Evolutionary conservation across 2,888 invertebrate genomes (phyloP).

Genomic region (Aricia artaxerxes): DNA sequence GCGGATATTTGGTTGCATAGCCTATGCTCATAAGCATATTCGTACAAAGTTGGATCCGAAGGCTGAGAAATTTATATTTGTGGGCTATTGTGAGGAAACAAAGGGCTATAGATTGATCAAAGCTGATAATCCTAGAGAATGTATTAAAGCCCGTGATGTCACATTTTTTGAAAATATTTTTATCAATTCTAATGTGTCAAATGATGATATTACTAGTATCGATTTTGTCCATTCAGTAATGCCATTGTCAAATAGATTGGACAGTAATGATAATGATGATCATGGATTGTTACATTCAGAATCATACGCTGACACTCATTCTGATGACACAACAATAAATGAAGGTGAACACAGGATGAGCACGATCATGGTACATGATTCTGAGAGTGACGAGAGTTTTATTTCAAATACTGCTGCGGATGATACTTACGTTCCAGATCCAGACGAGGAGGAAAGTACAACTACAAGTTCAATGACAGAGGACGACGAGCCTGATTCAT

Average conservation of each 20-base stretch:
- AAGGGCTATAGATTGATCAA: constrained; percentile 38
- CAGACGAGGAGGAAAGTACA: too few relatives aligned
- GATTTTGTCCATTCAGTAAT: too few relatives aligned
- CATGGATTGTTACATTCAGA: too few relatives aligned
- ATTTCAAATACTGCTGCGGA: background rate
- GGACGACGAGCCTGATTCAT: too few relatives aligned
- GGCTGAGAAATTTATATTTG: constrained; percentile 17
- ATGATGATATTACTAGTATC: background rate
- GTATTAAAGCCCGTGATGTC: constrained; percentile 32
- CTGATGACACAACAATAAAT: too few relatives aligned
- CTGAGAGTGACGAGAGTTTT: constrained; percentile 34
- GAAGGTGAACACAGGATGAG: too few relatives aligned
- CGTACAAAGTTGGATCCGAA: constrained; percentile 35
- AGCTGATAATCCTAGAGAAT: constrained; percentile 28
- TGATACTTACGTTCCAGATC: background rate
- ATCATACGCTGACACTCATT: too few relatives aligned
- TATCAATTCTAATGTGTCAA: background rate
- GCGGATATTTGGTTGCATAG: constrained; percentile 36
- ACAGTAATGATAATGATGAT: too few relatives aligned
- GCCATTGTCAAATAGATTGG: too few relatives aligned
- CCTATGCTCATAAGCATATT: constrained; percentile 29
- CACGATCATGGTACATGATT: background rate
- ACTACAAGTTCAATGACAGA: too few relatives aligned
- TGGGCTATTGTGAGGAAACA: constrained; percentile 34
- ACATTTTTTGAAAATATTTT: too few relatives aligned